A percentile compares a stretch with the other conserved stretches of the same genome.
phyloP scores from a whole-genome alignment of 2,113 vertebrate genomes.

The Bambusicola thoracicus region DNA sequence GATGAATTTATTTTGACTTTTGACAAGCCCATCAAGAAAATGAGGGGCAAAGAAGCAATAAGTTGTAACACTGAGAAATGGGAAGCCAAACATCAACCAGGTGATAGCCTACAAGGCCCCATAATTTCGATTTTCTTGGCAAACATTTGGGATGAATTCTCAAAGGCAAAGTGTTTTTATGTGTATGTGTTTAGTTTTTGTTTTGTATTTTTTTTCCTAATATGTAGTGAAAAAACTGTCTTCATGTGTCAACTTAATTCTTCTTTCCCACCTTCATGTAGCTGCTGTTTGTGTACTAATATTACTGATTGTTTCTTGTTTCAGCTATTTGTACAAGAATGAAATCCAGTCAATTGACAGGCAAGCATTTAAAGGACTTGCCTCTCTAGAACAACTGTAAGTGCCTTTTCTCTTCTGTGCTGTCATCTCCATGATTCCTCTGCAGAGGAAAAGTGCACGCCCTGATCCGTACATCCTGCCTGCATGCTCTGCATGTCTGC shows the following conservation, averaged over 20 bases:
- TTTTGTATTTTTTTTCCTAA: constrained; percentile 51
- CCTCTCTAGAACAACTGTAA: constrained; percentile 99
- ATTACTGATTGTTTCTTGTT: constrained; percentile 92
- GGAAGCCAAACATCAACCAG: neutral
- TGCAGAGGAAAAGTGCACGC: constrained; percentile 57
- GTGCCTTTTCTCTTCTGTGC: constrained; percentile 82
- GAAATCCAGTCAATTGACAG: constrained; percentile 99
- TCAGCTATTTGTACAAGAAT: constrained; percentile 99
- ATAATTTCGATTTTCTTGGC: neutral
- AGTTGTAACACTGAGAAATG: neutral
- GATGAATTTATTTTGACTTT: neutral
- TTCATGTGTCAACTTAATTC: constrained; percentile 59
- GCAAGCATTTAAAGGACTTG: constrained; percentile 99
- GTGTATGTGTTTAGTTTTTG: constrained; percentile 57
- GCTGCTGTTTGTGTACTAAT: constrained; percentile 85
- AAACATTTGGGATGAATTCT: neutral
- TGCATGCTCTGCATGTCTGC: constrained; percentile 84
- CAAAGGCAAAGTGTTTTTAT: constrained; percentile 18
- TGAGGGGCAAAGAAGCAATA: neutral
- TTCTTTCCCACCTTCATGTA: constrained; percentile 58
- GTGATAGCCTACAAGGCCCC: neutral
- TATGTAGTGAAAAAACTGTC: constrained; percentile 57
- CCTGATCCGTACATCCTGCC: neutral
- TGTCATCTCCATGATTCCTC: constrained; percentile 63
- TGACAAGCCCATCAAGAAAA: neutral